Evolutionary conservation across 2,797 vertebrate species (phyloP).

Genomic region (Streptopelia turtur): DNA sequence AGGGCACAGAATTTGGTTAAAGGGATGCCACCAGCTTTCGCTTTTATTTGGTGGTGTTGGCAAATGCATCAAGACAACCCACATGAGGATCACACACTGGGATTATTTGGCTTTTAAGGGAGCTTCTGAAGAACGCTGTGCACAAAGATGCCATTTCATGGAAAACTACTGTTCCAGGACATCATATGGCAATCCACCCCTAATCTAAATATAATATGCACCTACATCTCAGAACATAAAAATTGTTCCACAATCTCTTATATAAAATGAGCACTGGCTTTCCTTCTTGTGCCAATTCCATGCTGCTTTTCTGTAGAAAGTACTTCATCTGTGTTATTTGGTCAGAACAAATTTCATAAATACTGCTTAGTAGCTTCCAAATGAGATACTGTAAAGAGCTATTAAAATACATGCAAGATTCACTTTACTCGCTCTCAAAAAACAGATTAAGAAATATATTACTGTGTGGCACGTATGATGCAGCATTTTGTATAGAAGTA

Average conservation of each 20-base stretch:
- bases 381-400: neutral
- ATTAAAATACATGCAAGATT: neutral
- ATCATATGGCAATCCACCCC: neutral
- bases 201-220: neutral
- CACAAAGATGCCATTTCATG: neutral
- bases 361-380: neutral
- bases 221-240: neutral
- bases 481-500: neutral
- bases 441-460: neutral
- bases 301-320: neutral
- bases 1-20: neutral
- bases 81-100: fast-evolving
- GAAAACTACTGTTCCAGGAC: neutral
- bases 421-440: neutral
- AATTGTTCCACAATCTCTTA: neutral
- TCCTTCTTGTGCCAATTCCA: neutral
- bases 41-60: neutral
- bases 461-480: neutral
- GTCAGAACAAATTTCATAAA: neutral
- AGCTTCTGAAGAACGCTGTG: neutral
- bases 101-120: neutral
- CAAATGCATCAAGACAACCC: neutral
- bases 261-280: neutral
- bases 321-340: neutral
- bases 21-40: neutral